A percentile compares a stretch with the other conserved stretches of the same genome.
Evolutionary conservation across 1,140 invertebrate genomes (phyloP).

Genomic region (Tetragonula clypearis): DNA sequence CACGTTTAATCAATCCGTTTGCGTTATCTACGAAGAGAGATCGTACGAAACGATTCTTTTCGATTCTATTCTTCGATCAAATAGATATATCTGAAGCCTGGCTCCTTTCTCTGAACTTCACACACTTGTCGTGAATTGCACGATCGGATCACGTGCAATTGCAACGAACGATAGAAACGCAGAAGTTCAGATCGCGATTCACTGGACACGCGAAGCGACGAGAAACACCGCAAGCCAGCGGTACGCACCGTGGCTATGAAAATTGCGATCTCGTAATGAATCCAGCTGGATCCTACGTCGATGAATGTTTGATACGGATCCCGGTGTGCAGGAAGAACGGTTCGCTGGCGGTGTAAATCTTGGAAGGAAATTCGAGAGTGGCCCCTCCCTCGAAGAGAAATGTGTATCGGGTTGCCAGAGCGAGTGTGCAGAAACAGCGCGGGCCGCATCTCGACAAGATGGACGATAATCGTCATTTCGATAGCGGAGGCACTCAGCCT

Average conservation of each 20-base stretch:
- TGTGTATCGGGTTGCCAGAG: slow-evolving; percentile 51
- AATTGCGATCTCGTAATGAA: slow-evolving; percentile 25
- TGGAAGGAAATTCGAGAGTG: slow-evolving; percentile 51
- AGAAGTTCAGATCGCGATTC: too few relatives aligned
- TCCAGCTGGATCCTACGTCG: not conserved
- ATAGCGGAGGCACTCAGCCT: slow-evolving; percentile 72
- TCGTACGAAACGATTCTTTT: too few relatives aligned
- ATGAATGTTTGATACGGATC: slow-evolving; percentile 35
- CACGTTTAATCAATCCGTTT: too few relatives aligned
- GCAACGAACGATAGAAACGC: too few relatives aligned
- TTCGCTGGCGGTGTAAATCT: slow-evolving; percentile 28
- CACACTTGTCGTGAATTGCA: too few relatives aligned
- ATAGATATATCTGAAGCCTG: too few relatives aligned
- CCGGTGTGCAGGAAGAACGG: slow-evolving; percentile 30
- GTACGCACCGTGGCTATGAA: not conserved
- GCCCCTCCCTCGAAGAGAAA: slow-evolving; percentile 38
- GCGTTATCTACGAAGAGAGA: too few relatives aligned
- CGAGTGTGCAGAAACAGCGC: slow-evolving; percentile 36
- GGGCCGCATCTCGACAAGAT: slow-evolving; percentile 63
- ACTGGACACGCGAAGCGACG: too few relatives aligned
- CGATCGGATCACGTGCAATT: too few relatives aligned
- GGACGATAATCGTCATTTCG: slow-evolving; percentile 77
- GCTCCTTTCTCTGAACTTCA: too few relatives aligned
- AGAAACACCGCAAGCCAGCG: too few relatives aligned
- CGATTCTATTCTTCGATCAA: too few relatives aligned